Evolutionary conservation across 2,113 vertebrate species (phyloP).

Genomic region (Chionis minor): DNA sequence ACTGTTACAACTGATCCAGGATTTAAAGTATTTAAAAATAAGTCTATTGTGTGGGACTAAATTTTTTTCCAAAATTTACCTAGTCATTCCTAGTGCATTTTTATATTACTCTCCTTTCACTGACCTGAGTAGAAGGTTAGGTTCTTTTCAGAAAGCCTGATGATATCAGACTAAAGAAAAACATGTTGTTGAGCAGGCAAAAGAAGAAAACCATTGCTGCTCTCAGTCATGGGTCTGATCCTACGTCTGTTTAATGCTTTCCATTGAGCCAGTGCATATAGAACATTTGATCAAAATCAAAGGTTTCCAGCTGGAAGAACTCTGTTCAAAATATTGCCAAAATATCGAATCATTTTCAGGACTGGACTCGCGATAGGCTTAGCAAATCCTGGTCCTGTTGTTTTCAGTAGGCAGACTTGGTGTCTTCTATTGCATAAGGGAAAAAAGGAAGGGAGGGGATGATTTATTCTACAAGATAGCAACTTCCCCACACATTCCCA

Average conservation of each 20-base stretch:
- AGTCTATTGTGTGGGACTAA: neutral
- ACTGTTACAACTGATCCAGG: neutral
- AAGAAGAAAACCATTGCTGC: neutral
- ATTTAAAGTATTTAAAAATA: neutral
- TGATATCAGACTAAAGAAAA: neutral
- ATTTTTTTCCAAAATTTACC: neutral
- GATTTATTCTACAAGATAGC: neutral
- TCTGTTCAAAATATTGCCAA: neutral
- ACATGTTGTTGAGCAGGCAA: neutral
- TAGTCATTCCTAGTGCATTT: neutral
- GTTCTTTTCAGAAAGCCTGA: neutral
- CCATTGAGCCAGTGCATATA: neutral
- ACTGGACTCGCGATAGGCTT: neutral
- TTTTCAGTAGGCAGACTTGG: neutral
- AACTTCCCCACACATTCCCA: neutral
- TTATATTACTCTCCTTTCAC: neutral
- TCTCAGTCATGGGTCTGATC: neutral
- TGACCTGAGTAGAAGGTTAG: neutral
- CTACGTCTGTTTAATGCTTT: neutral
- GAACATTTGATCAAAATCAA: neutral
- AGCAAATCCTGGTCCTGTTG: neutral
- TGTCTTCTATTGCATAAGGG: neutral
- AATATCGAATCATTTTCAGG: neutral
- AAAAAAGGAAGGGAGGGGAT: neutral
- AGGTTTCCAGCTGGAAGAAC: neutral